Conservation (phyloP, 2,888 invertebrate genomes). For the Calameuta pallipes region DNA sequence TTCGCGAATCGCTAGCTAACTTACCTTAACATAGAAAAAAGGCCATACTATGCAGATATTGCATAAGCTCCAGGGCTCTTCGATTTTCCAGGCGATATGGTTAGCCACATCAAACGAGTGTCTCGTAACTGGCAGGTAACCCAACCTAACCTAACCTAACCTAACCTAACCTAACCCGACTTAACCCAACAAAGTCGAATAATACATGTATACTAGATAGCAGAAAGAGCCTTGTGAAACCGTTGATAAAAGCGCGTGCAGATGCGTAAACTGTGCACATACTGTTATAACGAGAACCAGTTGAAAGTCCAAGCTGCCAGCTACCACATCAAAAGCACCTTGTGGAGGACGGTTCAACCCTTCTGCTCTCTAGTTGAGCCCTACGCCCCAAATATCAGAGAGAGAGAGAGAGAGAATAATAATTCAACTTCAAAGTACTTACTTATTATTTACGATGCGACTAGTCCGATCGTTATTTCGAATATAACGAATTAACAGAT, state of each 20-base stretch:
- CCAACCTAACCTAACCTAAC: too few species aligned
- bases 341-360: neutral
- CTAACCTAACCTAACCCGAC: neutral
- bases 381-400: neutral
- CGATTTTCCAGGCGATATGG: constrained; percentile 44
- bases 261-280: neutral
- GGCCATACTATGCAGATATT: neutral
- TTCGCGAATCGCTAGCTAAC: neutral
- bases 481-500: too few species aligned
- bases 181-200: neutral
- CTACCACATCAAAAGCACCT: neutral
- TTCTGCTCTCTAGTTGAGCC: neutral
- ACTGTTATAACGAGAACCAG: neutral
- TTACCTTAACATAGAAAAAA: neutral
- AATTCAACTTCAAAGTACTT: neutral
- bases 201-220: neutral
- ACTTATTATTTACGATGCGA: neutral
- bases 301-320: neutral
- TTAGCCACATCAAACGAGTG: constrained; percentile 48
- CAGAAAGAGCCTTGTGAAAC: neutral
- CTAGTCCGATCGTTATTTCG: neutral
- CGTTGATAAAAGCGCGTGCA: neutral
- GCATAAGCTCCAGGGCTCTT: constrained; percentile 10
- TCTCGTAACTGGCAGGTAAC: constrained; percentile 20
- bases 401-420: too few species aligned